Evolutionary conservation across 1,140 invertebrate genomes (phyloP), one percentile per base, ranked within the genome.

Genomic region (Sarcophaga peregrina): DNA sequence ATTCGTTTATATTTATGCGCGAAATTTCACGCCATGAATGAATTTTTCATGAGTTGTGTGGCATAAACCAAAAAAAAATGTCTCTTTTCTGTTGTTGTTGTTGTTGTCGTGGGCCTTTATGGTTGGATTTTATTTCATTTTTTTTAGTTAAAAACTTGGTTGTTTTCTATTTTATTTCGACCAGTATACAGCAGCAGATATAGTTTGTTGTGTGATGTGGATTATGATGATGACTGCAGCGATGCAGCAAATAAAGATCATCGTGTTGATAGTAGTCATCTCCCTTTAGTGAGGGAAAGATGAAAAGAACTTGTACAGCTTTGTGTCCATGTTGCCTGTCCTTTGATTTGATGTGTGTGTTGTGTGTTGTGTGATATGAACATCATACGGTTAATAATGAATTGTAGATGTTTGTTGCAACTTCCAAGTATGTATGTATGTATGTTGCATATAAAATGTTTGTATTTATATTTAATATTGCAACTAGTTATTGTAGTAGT

Each of bases 1-100:
- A 88, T 86, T 88, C 88, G 87, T 88, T 88, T 88, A 88, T 87
- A 88, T 88, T 88, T 88, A 88, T 88, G 87, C 87, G 87, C 87
- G 87, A 88, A 88, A 88, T 88, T 88, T 87, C 87, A 88, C 87
- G 88, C 87, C 88, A 88, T 87, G 87, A 88, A 88, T 88, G 87
- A 88, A 88, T 88, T 88, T 88, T 88, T 88, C 87, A 88, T 88
- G 87, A 88, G 82, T 20, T 74, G 20, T 80, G 78, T 54, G 17
- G 74, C n/a, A 68, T 47, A 76, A 76, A 76, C n/a, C n/a, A 46
- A 48, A 76, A n/a, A 73, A 76, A 68, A 4, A 7, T 15, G 58
- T 4, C 25, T 37, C 15, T 68, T n/a, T n/a, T n/a, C n/a, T 48
- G 13, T 76, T 48, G 73, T 45, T 9, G 73, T 5, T 37, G 73